Conservation (phyloP, 1,140 invertebrate genomes). For the Sycophila sp. region DNA sequence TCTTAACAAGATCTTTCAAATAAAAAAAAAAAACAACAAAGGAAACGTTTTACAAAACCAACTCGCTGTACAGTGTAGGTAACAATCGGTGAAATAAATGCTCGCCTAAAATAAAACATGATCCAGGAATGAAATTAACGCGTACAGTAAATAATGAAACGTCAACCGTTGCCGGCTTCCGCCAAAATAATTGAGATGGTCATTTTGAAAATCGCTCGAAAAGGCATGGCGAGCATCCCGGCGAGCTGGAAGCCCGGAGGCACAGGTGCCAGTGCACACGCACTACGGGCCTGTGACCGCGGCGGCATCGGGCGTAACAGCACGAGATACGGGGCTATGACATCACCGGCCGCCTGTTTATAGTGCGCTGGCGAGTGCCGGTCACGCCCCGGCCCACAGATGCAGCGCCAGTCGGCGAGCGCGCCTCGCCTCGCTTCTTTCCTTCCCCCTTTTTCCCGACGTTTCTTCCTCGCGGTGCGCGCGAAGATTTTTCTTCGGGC, state of each 20-base stretch:
- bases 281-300: conserved; percentile 22
- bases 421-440: conserved; percentile 24
- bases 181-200: too few species aligned
- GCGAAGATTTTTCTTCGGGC: too few species aligned
- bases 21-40: background rate
- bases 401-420: background rate
- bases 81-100: too few species aligned
- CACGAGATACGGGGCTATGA: conserved; percentile 37
- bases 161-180: too few species aligned
- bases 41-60: background rate
- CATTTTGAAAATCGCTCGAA: too few species aligned
- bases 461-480: conserved; percentile 34
- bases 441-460: conserved; percentile 26
- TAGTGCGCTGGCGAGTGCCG: conserved; percentile 4
- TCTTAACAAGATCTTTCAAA: background rate
- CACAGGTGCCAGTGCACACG: background rate
- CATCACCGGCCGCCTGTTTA: conserved; percentile 18
- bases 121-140: too few species aligned
- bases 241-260: too few species aligned
- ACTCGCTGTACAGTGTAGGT: too few species aligned
- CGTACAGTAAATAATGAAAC: too few species aligned
- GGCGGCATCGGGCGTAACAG: conserved; percentile 33
- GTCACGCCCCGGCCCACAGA: conserved; percentile 31
- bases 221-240: too few species aligned
- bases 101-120: too few species aligned